Base-by-base conservation (phyloP, 2,113 vertebrate genomes). In the Myiagra hebetior region DNA sequence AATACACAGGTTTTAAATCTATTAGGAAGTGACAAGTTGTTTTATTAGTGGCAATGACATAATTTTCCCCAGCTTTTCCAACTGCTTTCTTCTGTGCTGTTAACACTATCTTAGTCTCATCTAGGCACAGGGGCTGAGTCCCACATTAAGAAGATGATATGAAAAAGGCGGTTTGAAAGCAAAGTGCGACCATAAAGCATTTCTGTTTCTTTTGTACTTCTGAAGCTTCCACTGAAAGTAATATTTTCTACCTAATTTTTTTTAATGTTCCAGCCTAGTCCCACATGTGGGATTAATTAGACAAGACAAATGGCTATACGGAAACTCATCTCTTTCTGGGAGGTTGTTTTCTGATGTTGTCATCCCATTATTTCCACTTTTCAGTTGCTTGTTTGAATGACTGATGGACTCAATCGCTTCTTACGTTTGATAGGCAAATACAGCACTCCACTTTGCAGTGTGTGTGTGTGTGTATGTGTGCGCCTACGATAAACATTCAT, bases 221-320 rank as follows among this genome's bases (percentile, higher is more conserved):
- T 82, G 84, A 70, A 93, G 91, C 85, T 94, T 94, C 80, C 76
- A 93, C 75, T 89, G 95, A 97, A 97, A 98, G 87, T 93, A 96
- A 96, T 94, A 81, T 94, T 95, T 68, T 37, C 57, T 96, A 89
- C 68, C 86, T 94, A 95, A 77, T 95, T 95, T 85, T 73, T 80
- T 70, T 89, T 91, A 86, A 83, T 97, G 91, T 89, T 95, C 88
- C 23, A 87, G 41, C 93, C 87, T 93, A 87, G 83, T 96, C 93
- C 92, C 95, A 96, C 72, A 93, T 97, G 79, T 97, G 97, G 97
- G 93, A 97, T 97, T 98, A 98, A 98, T 98, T 98, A 98, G 96
- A 97, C 56, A 95, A 97, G 97, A 97, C 68, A 68, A 97, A 97
- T 97, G 89, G 74, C 83, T 88, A 79, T 14, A 62, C 97, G 94